Conservation (phyloP, 2,113 vertebrate species). For the Uropsilus gracilis region DNA sequence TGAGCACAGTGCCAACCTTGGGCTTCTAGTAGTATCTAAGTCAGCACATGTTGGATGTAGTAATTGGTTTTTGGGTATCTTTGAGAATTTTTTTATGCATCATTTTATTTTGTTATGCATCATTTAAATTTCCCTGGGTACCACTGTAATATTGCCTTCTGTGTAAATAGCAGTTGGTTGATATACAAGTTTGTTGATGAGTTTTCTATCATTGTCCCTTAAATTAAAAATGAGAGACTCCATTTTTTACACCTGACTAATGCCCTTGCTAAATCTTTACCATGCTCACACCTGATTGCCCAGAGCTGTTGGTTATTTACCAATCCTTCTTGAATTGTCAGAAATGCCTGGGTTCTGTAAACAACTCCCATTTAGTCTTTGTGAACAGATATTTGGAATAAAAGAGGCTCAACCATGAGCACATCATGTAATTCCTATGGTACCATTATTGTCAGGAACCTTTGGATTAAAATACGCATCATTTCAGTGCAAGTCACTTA, state of each 20-base stretch:
- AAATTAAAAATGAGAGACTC: constrained; percentile 54
- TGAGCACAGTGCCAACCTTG: not conserved
- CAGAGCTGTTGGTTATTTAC: constrained; percentile 13
- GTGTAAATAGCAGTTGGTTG: constrained; percentile 41
- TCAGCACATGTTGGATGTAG: not conserved
- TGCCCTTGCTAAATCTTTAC: constrained; percentile 33
- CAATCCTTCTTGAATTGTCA: constrained; percentile 19
- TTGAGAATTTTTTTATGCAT: constrained; percentile 47
- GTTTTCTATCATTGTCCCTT: constrained; percentile 29
- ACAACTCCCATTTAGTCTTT: constrained; percentile 11
- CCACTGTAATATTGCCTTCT: not conserved
- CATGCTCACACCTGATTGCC: constrained; percentile 35
- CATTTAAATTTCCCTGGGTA: constrained; percentile 61
- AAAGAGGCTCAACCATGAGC: not conserved
- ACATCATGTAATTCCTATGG: constrained; percentile 26
- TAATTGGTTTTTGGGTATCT: constrained; percentile 11
- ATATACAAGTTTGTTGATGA: constrained; percentile 54
- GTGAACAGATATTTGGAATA: constrained; percentile 32
- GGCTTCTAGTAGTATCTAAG: not conserved
- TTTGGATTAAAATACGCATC: constrained; percentile 59
- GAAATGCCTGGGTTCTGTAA: not conserved
- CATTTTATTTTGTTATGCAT: constrained; percentile 53
- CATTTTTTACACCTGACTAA: constrained; percentile 6
- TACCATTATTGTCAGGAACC: not conserved
- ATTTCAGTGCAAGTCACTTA: constrained; percentile 56